phyloP scores from a whole-genome alignment of 2,113 vertebrate species.

The Chloropsis hardwickii region DNA sequence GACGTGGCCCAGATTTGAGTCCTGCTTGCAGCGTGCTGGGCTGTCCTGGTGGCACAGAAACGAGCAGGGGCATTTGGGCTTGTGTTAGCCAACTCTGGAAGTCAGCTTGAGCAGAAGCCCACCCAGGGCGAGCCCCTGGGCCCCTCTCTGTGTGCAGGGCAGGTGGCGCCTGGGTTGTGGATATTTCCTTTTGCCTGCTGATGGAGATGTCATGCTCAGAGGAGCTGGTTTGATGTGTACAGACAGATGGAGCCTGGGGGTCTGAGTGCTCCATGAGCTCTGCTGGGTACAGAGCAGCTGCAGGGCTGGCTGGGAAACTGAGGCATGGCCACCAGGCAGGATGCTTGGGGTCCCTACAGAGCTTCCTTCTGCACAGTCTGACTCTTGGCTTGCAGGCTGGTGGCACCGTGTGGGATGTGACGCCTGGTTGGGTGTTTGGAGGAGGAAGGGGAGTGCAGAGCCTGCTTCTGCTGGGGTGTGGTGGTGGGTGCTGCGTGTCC shows the following conservation, averaged over 20 bases:
- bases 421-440: rapidly evolving
- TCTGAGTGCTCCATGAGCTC: not conserved
- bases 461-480: not conserved
- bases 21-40: not conserved
- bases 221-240: not conserved
- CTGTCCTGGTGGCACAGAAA: not conserved
- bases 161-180: too few species aligned
- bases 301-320: not conserved
- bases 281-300: not conserved
- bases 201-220: rapidly evolving
- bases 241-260: not conserved
- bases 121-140: rapidly evolving
- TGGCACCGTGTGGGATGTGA: rapidly evolving
- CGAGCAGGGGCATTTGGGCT: not conserved
- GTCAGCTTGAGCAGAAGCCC: not conserved
- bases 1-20: not conserved
- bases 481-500: not conserved
- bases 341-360: not conserved
- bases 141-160: not conserved
- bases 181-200: rapidly evolving
- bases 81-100: not conserved
- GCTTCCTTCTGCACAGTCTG: not conserved
- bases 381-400: not conserved
- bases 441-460: not conserved
- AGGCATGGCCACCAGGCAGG: not conserved